Evolutionary conservation across 2,888 invertebrate genomes (phyloP), one percentile per base, ranked within the genome.

Genomic region (Periphyllus acericola): DNA sequence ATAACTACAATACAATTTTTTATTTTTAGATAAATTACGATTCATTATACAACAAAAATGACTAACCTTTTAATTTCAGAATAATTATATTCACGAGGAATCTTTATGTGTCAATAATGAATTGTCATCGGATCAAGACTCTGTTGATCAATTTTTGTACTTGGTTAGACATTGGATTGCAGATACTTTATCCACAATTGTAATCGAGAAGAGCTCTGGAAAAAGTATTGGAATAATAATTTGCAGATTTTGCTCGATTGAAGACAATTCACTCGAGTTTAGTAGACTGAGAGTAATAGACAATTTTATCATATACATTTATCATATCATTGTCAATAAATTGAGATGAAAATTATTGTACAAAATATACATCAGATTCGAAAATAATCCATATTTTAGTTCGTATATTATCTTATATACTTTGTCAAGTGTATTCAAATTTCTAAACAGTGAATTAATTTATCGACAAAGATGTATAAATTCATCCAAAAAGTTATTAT

Each of bases 11-110:
- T 46, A 9, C 14, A 46, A 11, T 46, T 14, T 46, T 46, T 46
- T 11, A 46, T 46, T 46, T 11, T 14, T 46, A 46, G 46, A 46
- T 46, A 46, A 14, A 46, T 46, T 46, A 11, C 2, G 1, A 46
- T 46, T 46, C 14, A 46, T 46, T 46, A 46, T 2, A 46, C 46
- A 60, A 60, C 5, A 66, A 79, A 66, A 36, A 80, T 4, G 55
- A 36, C 0, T 36, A 19, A 25, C 0, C 19, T 84, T 40, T 76
- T 66, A 11, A 36, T 84, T 74, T 36, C 40, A 86, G 86, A 68
- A 79, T 72, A 19, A 79, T 86, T 86, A 86, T 36, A 79, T 86
- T 21, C 36, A 86, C 25, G 86, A 86, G 79, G 86, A 86, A 86
- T 71, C 52, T 19, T n/a, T 86, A 21, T 86, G 86, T n/a, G 29